Conservation (phyloP, 92 coral and sea anemone genomes). For the Siderastrea siderea region DNA sequence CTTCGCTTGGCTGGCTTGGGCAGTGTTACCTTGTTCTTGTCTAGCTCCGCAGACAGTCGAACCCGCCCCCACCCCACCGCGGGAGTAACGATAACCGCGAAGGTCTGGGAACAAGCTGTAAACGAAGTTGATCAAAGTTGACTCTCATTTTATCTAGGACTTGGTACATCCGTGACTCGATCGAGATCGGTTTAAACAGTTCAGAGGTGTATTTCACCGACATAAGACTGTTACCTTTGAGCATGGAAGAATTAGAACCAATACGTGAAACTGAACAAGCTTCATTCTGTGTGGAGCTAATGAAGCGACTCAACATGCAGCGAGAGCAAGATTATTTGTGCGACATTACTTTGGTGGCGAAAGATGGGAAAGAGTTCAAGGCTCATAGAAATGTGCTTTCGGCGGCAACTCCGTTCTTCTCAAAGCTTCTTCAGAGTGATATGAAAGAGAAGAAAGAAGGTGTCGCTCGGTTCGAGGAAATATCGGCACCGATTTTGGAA, state of each 20-base stretch:
- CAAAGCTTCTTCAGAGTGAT: slow-evolving; percentile 16
- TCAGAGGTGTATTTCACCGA: no score
- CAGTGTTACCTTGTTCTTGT: no score
- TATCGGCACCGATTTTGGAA: slow-evolving; percentile 2
- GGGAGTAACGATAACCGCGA: no score
- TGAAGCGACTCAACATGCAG: slow-evolving; percentile 24
- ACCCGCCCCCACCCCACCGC: no score
- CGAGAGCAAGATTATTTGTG: slow-evolving; percentile 32
- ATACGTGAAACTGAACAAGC: slow-evolving; percentile 1
- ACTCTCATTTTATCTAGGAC: no score
- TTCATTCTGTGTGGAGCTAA: slow-evolving; percentile 22
- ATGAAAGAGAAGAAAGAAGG: slow-evolving; percentile 42
- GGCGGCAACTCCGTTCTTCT: slow-evolving; percentile 37
- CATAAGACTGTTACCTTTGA: no score
- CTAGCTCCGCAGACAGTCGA: no score
- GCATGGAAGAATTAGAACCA: background rate
- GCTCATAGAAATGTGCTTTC: slow-evolving; percentile 36
- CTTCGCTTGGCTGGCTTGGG: no score
- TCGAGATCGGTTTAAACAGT: no score
- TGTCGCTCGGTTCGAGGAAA: slow-evolving; percentile 8
- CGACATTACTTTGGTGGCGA: slow-evolving; percentile 36
- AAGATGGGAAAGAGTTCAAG: slow-evolving; percentile 30
- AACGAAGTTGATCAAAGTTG: no score
- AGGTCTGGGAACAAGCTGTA: no score
- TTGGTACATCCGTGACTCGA: no score